These are phyloP conservation scores for Mormyrops attenuatus DNA, from an alignment of 2,797 vertebrate genomes.

Conservation along the genomic window DNA sequence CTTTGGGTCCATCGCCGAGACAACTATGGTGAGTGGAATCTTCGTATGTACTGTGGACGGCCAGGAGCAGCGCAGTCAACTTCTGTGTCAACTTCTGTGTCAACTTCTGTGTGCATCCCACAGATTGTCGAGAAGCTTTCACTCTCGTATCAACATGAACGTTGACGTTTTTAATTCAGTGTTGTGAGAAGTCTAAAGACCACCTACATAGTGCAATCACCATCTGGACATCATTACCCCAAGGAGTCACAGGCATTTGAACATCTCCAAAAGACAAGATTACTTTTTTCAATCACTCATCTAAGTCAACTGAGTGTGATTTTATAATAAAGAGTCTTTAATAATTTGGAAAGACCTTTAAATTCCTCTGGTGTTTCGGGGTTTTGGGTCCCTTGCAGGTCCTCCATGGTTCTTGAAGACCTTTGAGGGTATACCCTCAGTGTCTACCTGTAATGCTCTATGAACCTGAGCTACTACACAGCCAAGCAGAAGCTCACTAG, in stretches of 20 bases:
- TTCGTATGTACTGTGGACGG: not conserved
- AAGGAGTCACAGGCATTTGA: not conserved
- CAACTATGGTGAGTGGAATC: conserved; percentile 84
- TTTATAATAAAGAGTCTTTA: not conserved
- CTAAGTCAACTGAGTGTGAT: not conserved
- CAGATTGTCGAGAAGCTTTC: too few relatives aligned
- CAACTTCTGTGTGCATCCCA: not conserved
- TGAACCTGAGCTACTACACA: not conserved
- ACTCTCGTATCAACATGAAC: not conserved
- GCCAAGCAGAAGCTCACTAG: not conserved
- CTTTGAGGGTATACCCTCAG: not conserved
- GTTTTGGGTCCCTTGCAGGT: not conserved
- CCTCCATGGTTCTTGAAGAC: not conserved
- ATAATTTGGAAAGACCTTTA: not conserved
- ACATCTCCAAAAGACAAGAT: not conserved
- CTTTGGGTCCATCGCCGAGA: conserved; percentile 97
- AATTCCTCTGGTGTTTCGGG: not conserved
- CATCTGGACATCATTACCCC: not conserved
- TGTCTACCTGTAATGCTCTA: not conserved
- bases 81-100: not conserved
- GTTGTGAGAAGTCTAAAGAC: not conserved
- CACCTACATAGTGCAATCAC: not conserved
- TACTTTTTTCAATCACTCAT: not conserved
- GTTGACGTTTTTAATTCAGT: not conserved
- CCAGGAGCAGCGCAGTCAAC: not conserved